Evolutionary conservation across 2,113 vertebrate species (phyloP).

Genomic region (Muscicapa adusta): DNA sequence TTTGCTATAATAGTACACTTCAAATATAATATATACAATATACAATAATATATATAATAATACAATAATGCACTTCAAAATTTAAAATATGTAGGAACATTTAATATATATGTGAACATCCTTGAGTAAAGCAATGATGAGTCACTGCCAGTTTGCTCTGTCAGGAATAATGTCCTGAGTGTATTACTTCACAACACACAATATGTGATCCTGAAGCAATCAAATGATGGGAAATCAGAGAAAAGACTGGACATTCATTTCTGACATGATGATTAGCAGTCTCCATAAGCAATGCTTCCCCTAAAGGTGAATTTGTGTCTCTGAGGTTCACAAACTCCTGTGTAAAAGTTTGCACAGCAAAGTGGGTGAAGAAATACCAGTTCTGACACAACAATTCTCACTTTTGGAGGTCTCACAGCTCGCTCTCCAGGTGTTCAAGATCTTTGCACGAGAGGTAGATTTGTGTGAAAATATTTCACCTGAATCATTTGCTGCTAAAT

Average conservation of each 20-base stretch:
- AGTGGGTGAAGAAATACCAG: background rate
- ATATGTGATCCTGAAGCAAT: background rate
- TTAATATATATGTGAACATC: background rate
- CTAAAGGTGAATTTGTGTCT: background rate
- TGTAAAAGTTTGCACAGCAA: background rate
- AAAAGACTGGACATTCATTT: background rate
- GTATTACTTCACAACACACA: background rate
- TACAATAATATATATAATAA: too few species aligned
- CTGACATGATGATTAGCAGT: background rate
- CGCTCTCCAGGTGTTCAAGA: background rate
- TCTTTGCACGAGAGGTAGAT: rapidly evolving
- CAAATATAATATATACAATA: too few species aligned
- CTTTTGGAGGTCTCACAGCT: background rate
- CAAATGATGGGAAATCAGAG: background rate
- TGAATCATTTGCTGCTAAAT: background rate
- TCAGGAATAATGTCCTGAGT: background rate
- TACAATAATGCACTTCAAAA: too few species aligned
- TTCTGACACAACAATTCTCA: background rate
- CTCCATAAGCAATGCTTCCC: background rate
- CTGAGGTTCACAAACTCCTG: rapidly evolving
- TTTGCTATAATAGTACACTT: too few species aligned
- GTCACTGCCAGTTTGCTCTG: background rate
- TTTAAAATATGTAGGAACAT: background rate
- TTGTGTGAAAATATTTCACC: background rate
- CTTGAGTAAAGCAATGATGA: background rate